These are phyloP conservation scores for Anguilla japonica DNA, from an alignment of 2,113 vertebrate genomes.

Conservation along the genomic window DNA sequence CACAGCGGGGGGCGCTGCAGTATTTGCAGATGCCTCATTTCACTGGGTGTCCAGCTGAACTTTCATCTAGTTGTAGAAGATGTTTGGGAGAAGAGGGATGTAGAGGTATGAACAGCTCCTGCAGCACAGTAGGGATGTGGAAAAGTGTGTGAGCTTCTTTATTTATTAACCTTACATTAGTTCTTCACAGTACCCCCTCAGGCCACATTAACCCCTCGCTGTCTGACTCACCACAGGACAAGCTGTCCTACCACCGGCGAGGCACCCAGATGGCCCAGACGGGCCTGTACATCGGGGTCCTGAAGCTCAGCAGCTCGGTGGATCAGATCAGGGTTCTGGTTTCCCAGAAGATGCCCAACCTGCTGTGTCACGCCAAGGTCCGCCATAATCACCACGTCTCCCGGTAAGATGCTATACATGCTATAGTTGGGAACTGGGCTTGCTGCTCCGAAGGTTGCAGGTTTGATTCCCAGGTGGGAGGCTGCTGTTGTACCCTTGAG, in stretches of 20 bases:
- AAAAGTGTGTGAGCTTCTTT: not conserved
- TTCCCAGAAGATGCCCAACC: slow-evolving; percentile 68
- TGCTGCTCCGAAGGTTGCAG: no score
- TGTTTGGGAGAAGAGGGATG: no score
- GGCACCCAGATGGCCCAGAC: slow-evolving; percentile 61
- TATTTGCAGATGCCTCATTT: not conserved
- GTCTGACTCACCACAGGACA: slow-evolving; percentile 56
- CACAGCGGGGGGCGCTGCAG: no score
- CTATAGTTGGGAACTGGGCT: not conserved
- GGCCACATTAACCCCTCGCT: not conserved
- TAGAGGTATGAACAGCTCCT: not conserved
- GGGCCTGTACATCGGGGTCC: slow-evolving; percentile 72
- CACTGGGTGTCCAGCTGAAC: not conserved
- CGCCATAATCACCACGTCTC: slow-evolving; percentile 67
- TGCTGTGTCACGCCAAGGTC: slow-evolving; percentile 68
- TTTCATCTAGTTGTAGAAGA: not conserved
- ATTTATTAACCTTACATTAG: not conserved
- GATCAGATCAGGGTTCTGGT: slow-evolving; percentile 74
- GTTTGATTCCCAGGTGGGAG: no score
- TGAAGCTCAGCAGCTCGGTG: slow-evolving; percentile 74
- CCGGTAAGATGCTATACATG: slow-evolving; percentile 49
- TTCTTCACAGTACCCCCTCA: no score
- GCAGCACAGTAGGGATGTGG: not conserved
- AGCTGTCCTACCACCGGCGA: slow-evolving; percentile 66
- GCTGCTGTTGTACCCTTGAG: no score